A percentile compares a stretch with the other conserved stretches of the same genome.
Evolutionary conservation across 2,888 invertebrate genomes (phyloP).

Genomic region (Eristalis arbustorum): DNA sequence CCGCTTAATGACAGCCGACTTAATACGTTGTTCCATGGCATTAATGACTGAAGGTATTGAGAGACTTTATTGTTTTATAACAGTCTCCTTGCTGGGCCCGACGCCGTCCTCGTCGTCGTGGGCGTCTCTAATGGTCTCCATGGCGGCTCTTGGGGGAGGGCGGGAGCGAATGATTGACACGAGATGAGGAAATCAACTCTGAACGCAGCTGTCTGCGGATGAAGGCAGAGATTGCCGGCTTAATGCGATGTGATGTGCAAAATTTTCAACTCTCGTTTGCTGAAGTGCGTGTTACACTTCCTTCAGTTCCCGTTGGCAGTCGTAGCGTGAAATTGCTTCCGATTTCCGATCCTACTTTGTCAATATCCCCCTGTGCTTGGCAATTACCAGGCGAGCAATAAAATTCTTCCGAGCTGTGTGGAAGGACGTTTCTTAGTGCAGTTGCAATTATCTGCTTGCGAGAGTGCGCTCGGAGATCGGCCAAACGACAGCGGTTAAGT

Average conservation of each 20-base stretch:
- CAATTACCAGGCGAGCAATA: neutral
- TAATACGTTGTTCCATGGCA: conserved; percentile 49
- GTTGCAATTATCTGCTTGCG: neutral
- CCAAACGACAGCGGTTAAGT: neutral
- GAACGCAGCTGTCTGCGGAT: neutral
- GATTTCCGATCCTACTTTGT: neutral
- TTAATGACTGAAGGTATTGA: conserved; percentile 33
- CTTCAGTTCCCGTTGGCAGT: neutral
- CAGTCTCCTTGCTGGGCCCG: neutral
- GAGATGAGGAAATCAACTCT: neutral
- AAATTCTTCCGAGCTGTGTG: neutral
- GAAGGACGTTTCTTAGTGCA: neutral
- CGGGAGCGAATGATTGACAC: neutral
- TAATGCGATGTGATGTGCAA: neutral
- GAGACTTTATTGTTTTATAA: conserved; percentile 48
- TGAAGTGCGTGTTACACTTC: neutral
- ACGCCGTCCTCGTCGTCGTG: neutral
- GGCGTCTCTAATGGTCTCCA: neutral
- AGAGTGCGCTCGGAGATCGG: neutral
- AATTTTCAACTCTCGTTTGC: neutral
- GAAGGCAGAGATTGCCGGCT: neutral
- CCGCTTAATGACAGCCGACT: conserved; percentile 45
- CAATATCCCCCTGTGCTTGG: neutral
- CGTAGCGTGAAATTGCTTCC: neutral
- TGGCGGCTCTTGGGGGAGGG: neutral